Evolutionary conservation across 2,113 vertebrate genomes (phyloP).

Genomic region (Genyomyrus donnyi): DNA sequence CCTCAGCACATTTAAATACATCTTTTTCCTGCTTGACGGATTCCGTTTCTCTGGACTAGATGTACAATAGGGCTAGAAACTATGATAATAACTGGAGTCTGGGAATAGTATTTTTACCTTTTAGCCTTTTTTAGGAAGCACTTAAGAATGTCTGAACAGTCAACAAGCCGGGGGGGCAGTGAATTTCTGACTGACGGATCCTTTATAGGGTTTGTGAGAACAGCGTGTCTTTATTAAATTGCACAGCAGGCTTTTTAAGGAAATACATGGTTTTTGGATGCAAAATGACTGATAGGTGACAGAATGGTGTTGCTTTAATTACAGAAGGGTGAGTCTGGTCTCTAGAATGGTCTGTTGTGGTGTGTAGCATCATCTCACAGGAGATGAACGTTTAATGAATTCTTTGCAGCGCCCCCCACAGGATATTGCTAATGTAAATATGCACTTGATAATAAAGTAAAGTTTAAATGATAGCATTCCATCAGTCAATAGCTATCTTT

Average conservation of each 20-base stretch:
- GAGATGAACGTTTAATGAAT: not conserved
- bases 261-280: not conserved
- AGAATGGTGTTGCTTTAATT: not conserved
- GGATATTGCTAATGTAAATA: not conserved
- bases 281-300: not conserved
- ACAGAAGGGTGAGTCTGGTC: not conserved
- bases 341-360: not conserved
- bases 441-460: not conserved
- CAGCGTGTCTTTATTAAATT: not conserved
- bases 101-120: not conserved
- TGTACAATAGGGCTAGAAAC: not conserved
- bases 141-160: not conserved
- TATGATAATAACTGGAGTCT: conserved; percentile 14
- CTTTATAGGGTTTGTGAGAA: conserved; percentile 9
- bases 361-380: not conserved
- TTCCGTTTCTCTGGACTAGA: not conserved
- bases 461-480: not conserved
- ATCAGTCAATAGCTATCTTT: not conserved
- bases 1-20: conserved; percentile 22
- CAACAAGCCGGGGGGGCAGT: not conserved
- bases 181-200: not conserved
- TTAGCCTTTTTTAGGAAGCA: not conserved
- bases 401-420: not conserved
- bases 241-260: not conserved
- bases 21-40: conserved; percentile 11